phyloP scores from a whole-genome alignment of 2,888 invertebrate species.

The Carpatolechia fugitivella region DNA sequence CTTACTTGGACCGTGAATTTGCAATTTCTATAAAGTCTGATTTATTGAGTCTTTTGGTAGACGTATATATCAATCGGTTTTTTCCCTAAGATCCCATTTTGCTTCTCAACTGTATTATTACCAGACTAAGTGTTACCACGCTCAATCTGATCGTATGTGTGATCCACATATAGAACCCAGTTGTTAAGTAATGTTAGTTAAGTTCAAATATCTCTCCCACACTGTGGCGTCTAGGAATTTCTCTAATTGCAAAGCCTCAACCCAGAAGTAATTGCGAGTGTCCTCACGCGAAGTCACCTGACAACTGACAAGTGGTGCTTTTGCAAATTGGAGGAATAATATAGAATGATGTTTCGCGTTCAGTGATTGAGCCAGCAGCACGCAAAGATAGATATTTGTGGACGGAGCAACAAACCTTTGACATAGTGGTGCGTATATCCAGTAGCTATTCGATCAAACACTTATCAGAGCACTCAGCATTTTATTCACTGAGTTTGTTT shows the following conservation, averaged over 20 bases:
- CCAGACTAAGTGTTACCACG: not conserved
- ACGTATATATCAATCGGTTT: too few species aligned
- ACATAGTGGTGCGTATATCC: too few species aligned
- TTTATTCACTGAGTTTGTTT: too few species aligned
- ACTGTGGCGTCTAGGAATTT: slow-evolving; percentile 51
- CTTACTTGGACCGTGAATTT: too few species aligned
- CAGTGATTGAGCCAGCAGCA: not conserved
- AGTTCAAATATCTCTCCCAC: slow-evolving; percentile 61
- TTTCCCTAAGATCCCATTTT: too few species aligned
- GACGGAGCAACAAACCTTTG: too few species aligned
- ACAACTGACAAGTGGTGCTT: slow-evolving; percentile 18
- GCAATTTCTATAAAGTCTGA: too few species aligned
- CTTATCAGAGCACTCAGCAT: too few species aligned
- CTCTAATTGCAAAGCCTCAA: slow-evolving; percentile 47
- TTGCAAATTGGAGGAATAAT: slow-evolving; percentile 27
- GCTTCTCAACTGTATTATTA: too few species aligned
- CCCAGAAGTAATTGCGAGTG: slow-evolving; percentile 37
- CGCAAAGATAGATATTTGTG: too few species aligned
- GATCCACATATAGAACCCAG: slow-evolving; percentile 4
- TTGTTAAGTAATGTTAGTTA: slow-evolving; percentile 36
- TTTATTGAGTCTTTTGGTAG: too few species aligned
- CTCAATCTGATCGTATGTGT: slow-evolving; percentile 8
- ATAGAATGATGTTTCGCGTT: not conserved
- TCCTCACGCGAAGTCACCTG: slow-evolving; percentile 33
- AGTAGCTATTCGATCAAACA: too few species aligned